Conservation (phyloP, 2,113 vertebrate species). For the Anoplopoma fimbria region DNA sequence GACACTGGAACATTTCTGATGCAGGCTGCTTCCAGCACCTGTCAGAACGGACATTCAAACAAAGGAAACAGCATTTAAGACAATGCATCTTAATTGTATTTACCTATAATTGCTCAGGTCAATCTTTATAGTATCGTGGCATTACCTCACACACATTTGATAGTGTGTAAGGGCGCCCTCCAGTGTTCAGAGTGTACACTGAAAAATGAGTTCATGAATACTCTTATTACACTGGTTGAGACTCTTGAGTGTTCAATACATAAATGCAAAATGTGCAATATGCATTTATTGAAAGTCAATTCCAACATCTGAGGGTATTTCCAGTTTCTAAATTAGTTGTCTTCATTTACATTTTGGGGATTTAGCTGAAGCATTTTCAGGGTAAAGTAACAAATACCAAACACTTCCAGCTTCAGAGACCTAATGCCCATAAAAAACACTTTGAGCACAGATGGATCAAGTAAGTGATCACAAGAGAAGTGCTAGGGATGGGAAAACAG, state of each 20-base stretch:
- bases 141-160: constrained; percentile 14
- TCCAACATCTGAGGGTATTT: background rate
- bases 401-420: constrained; percentile 21
- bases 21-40: constrained; percentile 86
- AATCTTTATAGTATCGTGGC: background rate
- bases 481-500: background rate
- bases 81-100: background rate
- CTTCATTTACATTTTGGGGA: constrained; percentile 6
- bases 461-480: constrained; percentile 5
- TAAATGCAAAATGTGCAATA: background rate
- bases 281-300: constrained; percentile 3
- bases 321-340: background rate
- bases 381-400: background rate
- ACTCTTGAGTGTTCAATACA: background rate
- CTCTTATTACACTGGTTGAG: background rate
- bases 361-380: constrained; percentile 7
- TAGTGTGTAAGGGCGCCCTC: constrained; percentile 54
- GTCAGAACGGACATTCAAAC: constrained; percentile 26
- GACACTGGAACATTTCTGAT: constrained; percentile 86
- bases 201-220: constrained; percentile 22
- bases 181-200: constrained; percentile 50
- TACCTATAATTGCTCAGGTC: background rate
- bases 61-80: constrained; percentile 10
- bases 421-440: background rate
- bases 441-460: background rate